These are phyloP conservation scores for Phrynocephalus versicolor DNA, from an alignment of 2,113 vertebrate species.

Conservation along the genomic window DNA sequence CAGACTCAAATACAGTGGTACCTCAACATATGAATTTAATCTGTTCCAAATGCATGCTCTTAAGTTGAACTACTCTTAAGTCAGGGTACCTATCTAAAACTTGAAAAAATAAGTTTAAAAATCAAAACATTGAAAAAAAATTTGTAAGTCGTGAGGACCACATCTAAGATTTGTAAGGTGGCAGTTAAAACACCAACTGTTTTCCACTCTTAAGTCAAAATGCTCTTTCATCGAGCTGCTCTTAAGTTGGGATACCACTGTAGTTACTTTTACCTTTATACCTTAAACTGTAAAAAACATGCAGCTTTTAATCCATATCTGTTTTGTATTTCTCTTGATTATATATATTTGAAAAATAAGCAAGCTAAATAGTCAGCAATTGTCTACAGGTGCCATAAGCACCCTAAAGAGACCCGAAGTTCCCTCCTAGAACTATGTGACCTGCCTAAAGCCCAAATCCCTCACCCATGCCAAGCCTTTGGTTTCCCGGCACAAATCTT, in stretches of 20 bases:
- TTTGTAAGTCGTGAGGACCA: too few relatives aligned
- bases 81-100: too few relatives aligned
- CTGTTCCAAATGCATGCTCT: too few relatives aligned
- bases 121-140: too few relatives aligned
- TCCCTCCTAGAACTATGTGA: background rate
- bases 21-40: too few relatives aligned
- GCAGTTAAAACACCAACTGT: too few relatives aligned
- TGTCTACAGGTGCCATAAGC: background rate
- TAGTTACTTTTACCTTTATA: background rate
- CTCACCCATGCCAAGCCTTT: background rate
- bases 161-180: too few relatives aligned
- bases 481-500: background rate
- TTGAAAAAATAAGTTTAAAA: too few relatives aligned
- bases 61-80: too few relatives aligned
- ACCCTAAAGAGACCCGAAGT: background rate
- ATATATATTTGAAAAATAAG: background rate
- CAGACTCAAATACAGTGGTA: background rate
- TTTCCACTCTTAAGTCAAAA: too few relatives aligned
- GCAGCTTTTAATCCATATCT: background rate
- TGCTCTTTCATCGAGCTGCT: too few relatives aligned
- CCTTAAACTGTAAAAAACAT: background rate
- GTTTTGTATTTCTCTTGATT: background rate
- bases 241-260: too few relatives aligned
- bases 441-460: background rate
- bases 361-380: background rate